Percentiles rank a stretch among this genome's conserved stretches.
These are phyloP conservation scores for Meloe dianella DNA, from an alignment of 2,888 invertebrate species.

Conservation along the genomic window DNA sequence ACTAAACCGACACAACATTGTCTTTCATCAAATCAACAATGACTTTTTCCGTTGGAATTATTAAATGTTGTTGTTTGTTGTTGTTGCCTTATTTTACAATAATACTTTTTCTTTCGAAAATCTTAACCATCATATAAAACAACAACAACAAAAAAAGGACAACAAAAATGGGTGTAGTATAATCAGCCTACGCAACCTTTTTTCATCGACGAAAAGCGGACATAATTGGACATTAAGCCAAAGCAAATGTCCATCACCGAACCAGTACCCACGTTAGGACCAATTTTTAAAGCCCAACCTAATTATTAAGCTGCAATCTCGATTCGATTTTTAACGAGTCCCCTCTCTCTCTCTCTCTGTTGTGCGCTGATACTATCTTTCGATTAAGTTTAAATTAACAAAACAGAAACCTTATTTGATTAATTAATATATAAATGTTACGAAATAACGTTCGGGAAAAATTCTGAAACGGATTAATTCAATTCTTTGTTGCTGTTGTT, in stretches of 20 bases:
- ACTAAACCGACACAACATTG: conserved; percentile 1
- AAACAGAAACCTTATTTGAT: conserved; percentile 37
- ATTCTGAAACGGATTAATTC: conserved; percentile 8
- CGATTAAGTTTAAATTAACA: conserved; percentile 37
- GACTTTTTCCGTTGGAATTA: neutral
- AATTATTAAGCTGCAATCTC: conserved; percentile 18
- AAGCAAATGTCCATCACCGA: conserved; percentile 12
- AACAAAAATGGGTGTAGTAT: conserved; percentile 9
- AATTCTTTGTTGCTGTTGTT: neutral
- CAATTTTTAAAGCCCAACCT: conserved; percentile 6
- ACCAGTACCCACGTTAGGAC: conserved; percentile 13
- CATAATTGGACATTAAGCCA: conserved; percentile 13
- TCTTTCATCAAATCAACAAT: neutral
- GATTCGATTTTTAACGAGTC: conserved; percentile 30
- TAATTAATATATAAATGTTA: conserved; percentile 39
- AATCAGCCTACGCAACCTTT: conserved; percentile 3
- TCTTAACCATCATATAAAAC: no score
- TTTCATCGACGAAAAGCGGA: conserved; percentile 13
- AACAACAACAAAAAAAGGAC: neutral
- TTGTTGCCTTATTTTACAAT: no score
- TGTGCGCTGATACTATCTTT: conserved; percentile 34
- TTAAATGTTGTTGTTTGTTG: neutral
- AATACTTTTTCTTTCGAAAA: no score
- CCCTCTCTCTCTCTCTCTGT: no score
- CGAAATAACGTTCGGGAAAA: conserved; percentile 29